Base-by-base conservation (phyloP, 2,888 invertebrate species). In the Pristionchus maxplancki region DNA sequence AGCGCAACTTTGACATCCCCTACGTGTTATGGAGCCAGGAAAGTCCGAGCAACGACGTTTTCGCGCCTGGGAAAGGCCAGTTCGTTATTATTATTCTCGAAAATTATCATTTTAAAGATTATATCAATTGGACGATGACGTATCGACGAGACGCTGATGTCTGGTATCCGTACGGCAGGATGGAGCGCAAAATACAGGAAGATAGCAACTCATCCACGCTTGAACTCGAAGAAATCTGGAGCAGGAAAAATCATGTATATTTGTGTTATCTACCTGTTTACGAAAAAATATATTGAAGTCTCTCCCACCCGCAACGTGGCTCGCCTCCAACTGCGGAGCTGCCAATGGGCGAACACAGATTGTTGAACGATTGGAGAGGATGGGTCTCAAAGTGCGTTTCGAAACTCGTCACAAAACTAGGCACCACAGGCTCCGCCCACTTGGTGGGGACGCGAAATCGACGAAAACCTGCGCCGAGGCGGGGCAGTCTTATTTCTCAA, bases 61-160 rank as follows among this genome's bases (percentile, higher is more conserved):
- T 90, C 71, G 67, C 90, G 9, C 90, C 90, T 20, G 89, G 78
- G 37, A 71, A 82, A 64, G 64, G 91, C 91, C n/a, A 64, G 64
- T 28, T 58, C n/a, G n/a, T n/a, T n/a, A n/a, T 58, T 20, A 58
- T 58, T 48, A 9, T 48, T 48, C 13, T 48, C 53, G 44, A 44
- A 11, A 11, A 9, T 44, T 44, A 44, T 44, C 17, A 3, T 15
- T 53, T 53, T 34, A 50, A 50, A 91, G 91, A 91, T 58, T 85
- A 90, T 13, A 89, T 91, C 15, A 91, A 91, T 67, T 91, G 91
- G 91, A 91, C 91, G 17, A 91, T 91, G 91, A 91, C 91, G 2
- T 91, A 90, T 71, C 83, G 91, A 48, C 89, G 83, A 17, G 91
- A 91, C 82, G 87, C 91, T 0, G 91, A 91, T 40, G 62, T 91